Percentiles rank a stretch among this genome's conserved stretches.
phyloP scores from a whole-genome alignment of 2,888 invertebrate species.

The Pachydiplax longipennis region DNA sequence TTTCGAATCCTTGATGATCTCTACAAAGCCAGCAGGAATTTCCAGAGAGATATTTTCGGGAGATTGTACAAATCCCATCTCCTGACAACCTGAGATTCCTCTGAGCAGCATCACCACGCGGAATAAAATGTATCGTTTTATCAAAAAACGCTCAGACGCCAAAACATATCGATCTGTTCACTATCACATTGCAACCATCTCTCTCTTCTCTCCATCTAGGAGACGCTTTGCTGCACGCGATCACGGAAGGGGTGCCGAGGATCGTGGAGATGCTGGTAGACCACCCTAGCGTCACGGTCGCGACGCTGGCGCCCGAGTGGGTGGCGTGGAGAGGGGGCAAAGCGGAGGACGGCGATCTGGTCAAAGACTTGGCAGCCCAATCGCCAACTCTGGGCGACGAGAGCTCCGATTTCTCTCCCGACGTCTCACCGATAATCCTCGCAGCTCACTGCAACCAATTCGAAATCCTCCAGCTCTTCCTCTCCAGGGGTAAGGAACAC shows the following conservation, averaged over 20 bases:
- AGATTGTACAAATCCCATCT: no score
- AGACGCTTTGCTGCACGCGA: conserved; percentile 64
- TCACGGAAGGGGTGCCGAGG: conserved; percentile 63
- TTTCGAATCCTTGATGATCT: no score
- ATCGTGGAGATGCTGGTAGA: conserved; percentile 66
- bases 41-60: no score
- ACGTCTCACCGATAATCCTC: conserved; percentile 62
- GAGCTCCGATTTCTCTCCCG: conserved; percentile 63
- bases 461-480: conserved; percentile 64
- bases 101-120: no score
- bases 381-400: conserved; percentile 55
- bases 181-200: neutral
- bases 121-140: no score
- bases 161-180: no score
- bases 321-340: conserved; percentile 58
- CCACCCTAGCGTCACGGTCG: conserved; percentile 61
- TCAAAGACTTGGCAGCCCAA: conserved; percentile 61
- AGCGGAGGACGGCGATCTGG: conserved; percentile 61
- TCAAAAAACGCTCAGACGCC: no score
- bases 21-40: no score
- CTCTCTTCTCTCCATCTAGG: conserved; percentile 51
- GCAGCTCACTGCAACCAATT: conserved; percentile 65
- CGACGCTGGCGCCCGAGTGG: conserved; percentile 65
- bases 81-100: no score
- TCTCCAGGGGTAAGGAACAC: conserved; percentile 55